Percentiles rank a stretch among this genome's conserved stretches.
Evolutionary conservation across 2,113 vertebrate species (phyloP).

Genomic region (Oryzias celebensis): DNA sequence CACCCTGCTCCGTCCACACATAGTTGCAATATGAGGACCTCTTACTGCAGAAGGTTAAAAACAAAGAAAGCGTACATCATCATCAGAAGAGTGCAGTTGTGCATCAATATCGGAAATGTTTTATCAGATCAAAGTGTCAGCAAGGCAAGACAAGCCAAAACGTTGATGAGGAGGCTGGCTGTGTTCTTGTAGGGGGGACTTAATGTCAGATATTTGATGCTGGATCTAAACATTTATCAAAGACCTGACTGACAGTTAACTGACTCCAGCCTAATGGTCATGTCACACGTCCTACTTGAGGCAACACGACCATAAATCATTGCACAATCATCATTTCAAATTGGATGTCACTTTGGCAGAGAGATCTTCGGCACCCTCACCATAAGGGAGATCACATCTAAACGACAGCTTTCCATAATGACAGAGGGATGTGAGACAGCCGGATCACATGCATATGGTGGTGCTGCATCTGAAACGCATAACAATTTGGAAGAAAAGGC

Average conservation of each 20-base stretch:
- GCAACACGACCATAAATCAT: constrained; percentile 26
- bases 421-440: constrained; percentile 13
- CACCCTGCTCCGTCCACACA: constrained; percentile 83
- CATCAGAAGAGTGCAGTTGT: constrained; percentile 13
- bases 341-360: constrained; percentile 41
- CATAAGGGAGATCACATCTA: neutral
- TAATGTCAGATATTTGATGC: constrained; percentile 24
- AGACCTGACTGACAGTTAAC: constrained; percentile 36
- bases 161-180: neutral
- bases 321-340: constrained; percentile 45
- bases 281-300: constrained; percentile 37
- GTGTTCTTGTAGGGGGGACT: constrained; percentile 14
- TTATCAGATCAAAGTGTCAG: constrained; percentile 14
- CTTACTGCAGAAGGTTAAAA: constrained; percentile 80
- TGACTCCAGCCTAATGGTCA: constrained; percentile 44
- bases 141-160: constrained; percentile 12
- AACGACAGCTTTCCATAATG: constrained; percentile 8
- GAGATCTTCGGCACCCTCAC: constrained; percentile 25
- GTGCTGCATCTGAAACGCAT: constrained; percentile 42
- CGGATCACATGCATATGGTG: constrained; percentile 3
- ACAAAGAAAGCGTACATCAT: constrained; percentile 30
- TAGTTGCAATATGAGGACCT: constrained; percentile 80
- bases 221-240: constrained; percentile 19
- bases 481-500: constrained; percentile 48
- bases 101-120: constrained; percentile 3